Percentiles rank a stretch among this genome's conserved stretches.
Evolutionary conservation across 2,797 vertebrate genomes (phyloP).

Genomic region (Macrochelys suwanniensis): DNA sequence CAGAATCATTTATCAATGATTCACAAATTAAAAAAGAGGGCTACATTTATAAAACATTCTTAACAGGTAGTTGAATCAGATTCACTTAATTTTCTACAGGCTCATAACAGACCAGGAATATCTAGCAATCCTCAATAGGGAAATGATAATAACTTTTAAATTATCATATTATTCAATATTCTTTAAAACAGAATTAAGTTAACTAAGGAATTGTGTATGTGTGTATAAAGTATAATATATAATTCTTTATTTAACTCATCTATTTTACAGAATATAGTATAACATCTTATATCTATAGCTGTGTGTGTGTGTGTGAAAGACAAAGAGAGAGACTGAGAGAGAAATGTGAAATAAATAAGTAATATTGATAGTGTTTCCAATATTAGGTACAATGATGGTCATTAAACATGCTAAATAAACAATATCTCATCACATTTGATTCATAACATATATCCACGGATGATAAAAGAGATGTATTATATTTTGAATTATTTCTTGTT

Average conservation of each 20-base stretch:
- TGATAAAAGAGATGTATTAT: too few relatives aligned
- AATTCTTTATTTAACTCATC: background rate
- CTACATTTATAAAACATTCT: background rate
- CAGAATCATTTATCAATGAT: fast-evolving
- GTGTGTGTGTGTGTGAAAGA: fast-evolving
- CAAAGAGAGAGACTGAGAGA: background rate
- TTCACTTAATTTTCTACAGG: background rate
- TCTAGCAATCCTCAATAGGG: background rate
- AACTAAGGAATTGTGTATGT: background rate
- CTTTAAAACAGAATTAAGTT: background rate
- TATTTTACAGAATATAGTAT: background rate
- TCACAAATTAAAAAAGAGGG: fast-evolving
- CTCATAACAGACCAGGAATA: background rate
- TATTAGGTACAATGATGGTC: background rate
- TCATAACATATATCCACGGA: background rate
- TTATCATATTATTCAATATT: background rate
- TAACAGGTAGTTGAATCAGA: background rate
- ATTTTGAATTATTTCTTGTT: background rate
- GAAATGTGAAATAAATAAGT: background rate
- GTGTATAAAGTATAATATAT: background rate
- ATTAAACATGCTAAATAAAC: background rate
- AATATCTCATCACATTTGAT: background rate
- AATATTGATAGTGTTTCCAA: background rate
- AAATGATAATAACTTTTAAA: background rate
- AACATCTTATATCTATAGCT: background rate